Conservation (phyloP, 2,113 vertebrate genomes). For the Psammodynastes pulverulentus region DNA sequence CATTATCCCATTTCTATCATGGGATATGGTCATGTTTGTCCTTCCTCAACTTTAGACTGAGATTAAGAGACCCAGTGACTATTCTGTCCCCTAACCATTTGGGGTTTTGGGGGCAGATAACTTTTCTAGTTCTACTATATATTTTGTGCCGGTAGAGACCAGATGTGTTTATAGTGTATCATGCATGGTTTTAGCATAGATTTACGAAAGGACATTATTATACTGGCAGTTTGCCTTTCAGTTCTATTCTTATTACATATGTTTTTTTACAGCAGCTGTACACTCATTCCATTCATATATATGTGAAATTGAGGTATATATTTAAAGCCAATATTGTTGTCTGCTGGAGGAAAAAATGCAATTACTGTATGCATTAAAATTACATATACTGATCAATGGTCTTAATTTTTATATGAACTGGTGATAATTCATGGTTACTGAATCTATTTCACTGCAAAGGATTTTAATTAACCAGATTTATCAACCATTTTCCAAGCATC, state of each 20-base stretch:
- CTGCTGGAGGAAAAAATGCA: background rate
- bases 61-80: background rate
- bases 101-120: background rate
- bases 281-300: background rate
- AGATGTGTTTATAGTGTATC: background rate
- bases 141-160: background rate
- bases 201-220: background rate
- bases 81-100: background rate
- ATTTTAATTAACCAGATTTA: background rate
- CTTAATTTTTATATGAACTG: background rate
- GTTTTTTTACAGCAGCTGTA: background rate
- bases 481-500: background rate
- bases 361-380: background rate
- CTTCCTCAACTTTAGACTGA: background rate
- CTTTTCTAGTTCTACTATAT: background rate
- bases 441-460: background rate
- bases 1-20: background rate
- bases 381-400: background rate
- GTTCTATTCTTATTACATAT: background rate
- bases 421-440: background rate
- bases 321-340: background rate
- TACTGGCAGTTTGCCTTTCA: background rate
- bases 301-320: background rate
- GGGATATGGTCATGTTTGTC: background rate
- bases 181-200: background rate